Evolutionary conservation across 2,888 invertebrate species (phyloP), one percentile per base, ranked within the genome.

Genomic region (Epicampocera succincta): DNA sequence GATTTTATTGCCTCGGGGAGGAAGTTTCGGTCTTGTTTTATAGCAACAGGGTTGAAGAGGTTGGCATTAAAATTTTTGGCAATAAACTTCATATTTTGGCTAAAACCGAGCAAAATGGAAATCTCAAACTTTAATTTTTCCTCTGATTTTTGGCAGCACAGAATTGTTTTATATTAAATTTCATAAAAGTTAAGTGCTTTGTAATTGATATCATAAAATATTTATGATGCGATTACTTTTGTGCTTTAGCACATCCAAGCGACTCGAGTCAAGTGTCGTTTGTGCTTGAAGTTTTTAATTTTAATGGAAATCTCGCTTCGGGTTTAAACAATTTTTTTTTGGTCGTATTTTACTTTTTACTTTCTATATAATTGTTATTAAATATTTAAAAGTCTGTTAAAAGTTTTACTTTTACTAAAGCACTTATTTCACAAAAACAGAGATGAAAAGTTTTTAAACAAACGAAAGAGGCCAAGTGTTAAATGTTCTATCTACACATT

Each of bases 151-250:
- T 40, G 54, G n/a, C 54, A 63, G 40, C 40, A 63, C n/a, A 42
- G 29, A 60, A 63, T 58, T 69, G 42, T 71, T 71, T 71, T 69
- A 69, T 74, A 78, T 74, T 74, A 73, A 81, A 89, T 88, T 89
- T 88, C 87, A 87, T 89, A 88, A 86, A 89, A 88, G 89, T 90
- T 90, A 90, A 90, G 90, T 90, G 90, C 90, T 90, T 88, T 86
- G 90, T 90, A 90, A 90, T 90, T 90, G 90, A 89, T 90, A 90
- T 90, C 89, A 90, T 90, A 90, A 90, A 90, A 90, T 89, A 90
- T 90, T 90, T 90, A 90, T 90, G 90, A 90, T 89, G 88, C 60
- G 69, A 66, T 1, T 65, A 52, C 61, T 66, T 52, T 73, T 50
- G 25, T 69, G 29, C 19, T 42, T 54, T 69, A 58, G 54, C 52